Evolutionary conservation across 2,888 invertebrate genomes (phyloP), one percentile per base, ranked within the genome.

Genomic region (Leucoma salicis): DNA sequence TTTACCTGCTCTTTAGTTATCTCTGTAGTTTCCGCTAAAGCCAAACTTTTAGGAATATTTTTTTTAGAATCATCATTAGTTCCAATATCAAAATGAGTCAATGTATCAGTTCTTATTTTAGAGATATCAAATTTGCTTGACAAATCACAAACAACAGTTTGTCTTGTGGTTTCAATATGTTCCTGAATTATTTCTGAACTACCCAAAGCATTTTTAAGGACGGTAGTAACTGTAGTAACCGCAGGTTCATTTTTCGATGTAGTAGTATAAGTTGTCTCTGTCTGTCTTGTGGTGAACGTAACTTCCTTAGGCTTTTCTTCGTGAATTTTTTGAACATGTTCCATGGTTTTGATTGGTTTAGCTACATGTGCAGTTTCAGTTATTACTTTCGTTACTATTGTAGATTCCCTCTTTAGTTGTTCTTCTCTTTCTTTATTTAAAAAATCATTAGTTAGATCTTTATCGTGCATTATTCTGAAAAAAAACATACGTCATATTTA

Each of bases 1-100:
- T 86, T 82, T 0, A 87, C 78, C 59, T 86, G 78, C 53, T 88
- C 86, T 63, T 82, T 88, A 8, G 82, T 83, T 33, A 85, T 80
- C 62, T 82, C 81, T 12, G 76, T 49, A 18, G 66, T 49, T 62
- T 83, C 81, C 31, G 64, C 53, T 6, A 83, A 57, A 44, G 66
- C 61, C 31, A 80, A 57, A 14, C 80, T 75, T 64, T 74, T 78
- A 2, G 77, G 71, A 2, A 66, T 47, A 57, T 66, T 63, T 38
- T 65, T 78, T 53, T 78, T 79, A 0, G 47, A 67, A 8, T 74
- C 73, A 24, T 68, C 44, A 32, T 67, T 55, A 28, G 69, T 70
- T 15, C 57, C 67, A n/a, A 81, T 62, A 49, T 81, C 77, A 60
- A 85, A 84, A 40, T 82, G 76, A 11, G 82, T 82, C 14, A 87